Evolutionary conservation across 1,140 invertebrate species (phyloP).

Genomic region (Ephestia elutella): DNA sequence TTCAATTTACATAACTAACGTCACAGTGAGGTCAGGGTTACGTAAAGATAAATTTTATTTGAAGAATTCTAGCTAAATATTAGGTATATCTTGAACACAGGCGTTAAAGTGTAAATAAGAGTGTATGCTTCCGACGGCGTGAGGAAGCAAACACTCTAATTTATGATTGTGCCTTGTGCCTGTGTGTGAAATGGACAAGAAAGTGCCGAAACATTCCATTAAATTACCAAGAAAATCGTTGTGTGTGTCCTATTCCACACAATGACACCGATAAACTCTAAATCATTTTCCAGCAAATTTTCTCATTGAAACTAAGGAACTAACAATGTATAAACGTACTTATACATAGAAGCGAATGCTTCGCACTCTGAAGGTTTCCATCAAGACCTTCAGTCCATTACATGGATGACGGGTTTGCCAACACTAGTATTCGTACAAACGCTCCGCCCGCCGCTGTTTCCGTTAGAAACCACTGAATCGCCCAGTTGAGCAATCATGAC

Average conservation of each 20-base stretch:
- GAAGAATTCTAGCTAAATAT: background rate
- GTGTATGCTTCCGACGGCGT: too few relatives aligned
- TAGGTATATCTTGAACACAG: background rate
- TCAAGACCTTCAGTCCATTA: conserved; percentile 49
- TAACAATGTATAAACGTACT: too few relatives aligned
- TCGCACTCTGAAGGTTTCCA: conserved; percentile 32
- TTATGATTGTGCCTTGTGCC: too few relatives aligned
- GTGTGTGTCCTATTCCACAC: too few relatives aligned
- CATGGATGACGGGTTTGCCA: conserved; percentile 53
- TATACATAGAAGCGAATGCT: conserved; percentile 12
- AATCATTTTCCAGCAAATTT: too few relatives aligned
- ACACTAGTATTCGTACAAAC: conserved; percentile 34
- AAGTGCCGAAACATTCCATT: too few relatives aligned
- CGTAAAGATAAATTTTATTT: background rate
- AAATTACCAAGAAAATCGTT: too few relatives aligned
- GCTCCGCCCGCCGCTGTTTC: conserved; percentile 37
- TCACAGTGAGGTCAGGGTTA: background rate
- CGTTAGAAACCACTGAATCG: conserved; percentile 17
- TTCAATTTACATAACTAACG: background rate
- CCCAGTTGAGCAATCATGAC: background rate
- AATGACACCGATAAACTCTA: too few relatives aligned
- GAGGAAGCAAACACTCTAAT: too few relatives aligned
- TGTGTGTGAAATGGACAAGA: too few relatives aligned
- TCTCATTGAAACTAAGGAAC: too few relatives aligned
- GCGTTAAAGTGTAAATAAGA: too few relatives aligned